Base-by-base conservation (phyloP, 1,140 invertebrate species). In the Musca vetustissima region DNA sequence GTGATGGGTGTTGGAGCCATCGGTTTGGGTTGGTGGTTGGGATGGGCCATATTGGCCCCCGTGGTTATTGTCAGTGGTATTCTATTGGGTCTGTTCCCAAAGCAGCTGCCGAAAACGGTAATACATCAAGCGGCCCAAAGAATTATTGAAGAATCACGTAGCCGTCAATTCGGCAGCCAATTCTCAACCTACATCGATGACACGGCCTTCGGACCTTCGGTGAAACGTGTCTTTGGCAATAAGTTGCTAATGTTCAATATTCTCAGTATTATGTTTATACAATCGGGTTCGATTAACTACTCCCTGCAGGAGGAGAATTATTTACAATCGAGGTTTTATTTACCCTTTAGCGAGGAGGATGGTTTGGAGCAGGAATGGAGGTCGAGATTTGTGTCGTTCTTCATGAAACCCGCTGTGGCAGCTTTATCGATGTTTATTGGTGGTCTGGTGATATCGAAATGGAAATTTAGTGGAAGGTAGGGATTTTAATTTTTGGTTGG, bases 351-450 rank as follows among this genome's bases (percentile, higher is more conserved):
- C 32, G 85, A 84, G 14, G 74, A 80, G 53, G 86, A 86, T 47
- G 87, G 87, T 19, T 85, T 88, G 17, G 79, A 77, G 1, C 87
- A 89, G 76, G 86, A 87, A 24, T 83, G 85, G 67, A 73, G 75
- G 1, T 85, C 86, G 0, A 83, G 87, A 68, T 76, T 87, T 66
- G 71, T 86, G 8, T 76, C 80, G 17, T 86, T 85, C 83, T 77
- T 87, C 7, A 80, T 90, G 1, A 88, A 87, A 69, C 87, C 91
- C 1, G 80, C 90, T 1, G 80, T 90, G 1, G 85, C 88, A 70
- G 86, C 87, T 1, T 70, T 89, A 14, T 85, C 87, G 2, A 81
- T 91, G 57, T 77, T 91, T 4, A 61, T 88, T 1, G 84, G 87
- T 50, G 91, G 90, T 0, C 73, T 89, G 22, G 70, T 92, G 1